Evolutionary conservation across 2,888 invertebrate species (phyloP).

Genomic region (Pristionchus fissidentatus): DNA sequence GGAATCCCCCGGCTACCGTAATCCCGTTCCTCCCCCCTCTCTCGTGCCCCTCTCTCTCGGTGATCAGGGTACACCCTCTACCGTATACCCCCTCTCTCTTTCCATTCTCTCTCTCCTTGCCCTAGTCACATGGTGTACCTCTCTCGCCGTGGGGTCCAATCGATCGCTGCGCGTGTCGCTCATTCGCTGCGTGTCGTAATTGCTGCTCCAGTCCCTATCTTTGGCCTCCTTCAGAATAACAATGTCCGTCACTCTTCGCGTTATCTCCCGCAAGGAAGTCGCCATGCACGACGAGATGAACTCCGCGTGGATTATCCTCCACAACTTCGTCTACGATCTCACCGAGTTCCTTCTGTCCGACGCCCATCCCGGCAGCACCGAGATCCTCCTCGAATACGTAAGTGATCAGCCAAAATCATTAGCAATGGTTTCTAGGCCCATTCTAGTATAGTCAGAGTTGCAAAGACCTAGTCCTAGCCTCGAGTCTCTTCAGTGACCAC

Average conservation of each 20-base stretch:
- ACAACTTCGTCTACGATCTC: constrained; percentile 63
- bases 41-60: background rate
- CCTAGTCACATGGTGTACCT: too few species aligned
- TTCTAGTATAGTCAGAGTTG: background rate
- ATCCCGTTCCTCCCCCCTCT: background rate
- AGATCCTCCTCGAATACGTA: constrained; percentile 66
- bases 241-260: constrained; percentile 32
- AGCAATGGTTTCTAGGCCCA: background rate
- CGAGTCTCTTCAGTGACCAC: constrained; percentile 1
- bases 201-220: background rate
- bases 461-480: background rate
- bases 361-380: constrained; percentile 63
- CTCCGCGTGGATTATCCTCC: constrained; percentile 61
- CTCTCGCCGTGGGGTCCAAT: background rate
- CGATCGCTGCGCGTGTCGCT: background rate
- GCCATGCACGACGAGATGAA: constrained; percentile 52
- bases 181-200: background rate
- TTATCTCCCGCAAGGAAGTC: constrained; percentile 61
- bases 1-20: constrained; percentile 12
- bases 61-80: background rate
- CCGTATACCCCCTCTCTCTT: background rate
- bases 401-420: constrained; percentile 46
- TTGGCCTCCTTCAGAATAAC: background rate
- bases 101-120: background rate
- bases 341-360: constrained; percentile 61